Percentiles rank a stretch among this genome's conserved stretches.
These are phyloP conservation scores for Lacanobia oleracea DNA, from an alignment of 2,888 invertebrate genomes.

Conservation along the genomic window DNA sequence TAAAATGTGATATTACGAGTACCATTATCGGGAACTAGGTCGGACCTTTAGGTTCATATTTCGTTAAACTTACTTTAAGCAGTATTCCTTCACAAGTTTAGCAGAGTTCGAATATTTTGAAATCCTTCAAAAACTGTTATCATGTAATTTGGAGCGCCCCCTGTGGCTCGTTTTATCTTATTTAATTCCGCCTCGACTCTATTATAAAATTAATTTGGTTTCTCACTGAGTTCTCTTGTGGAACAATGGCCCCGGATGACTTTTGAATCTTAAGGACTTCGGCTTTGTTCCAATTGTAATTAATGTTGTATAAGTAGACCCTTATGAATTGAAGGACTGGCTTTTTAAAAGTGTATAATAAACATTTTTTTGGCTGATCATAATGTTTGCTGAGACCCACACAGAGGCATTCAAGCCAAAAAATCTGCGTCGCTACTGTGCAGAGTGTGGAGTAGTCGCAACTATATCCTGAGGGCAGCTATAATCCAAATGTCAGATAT, in stretches of 20 bases:
- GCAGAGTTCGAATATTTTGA: constrained; percentile 1
- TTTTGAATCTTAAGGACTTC: constrained; percentile 45
- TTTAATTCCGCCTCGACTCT: constrained; percentile 40
- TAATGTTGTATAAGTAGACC: constrained; percentile 29
- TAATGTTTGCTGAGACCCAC: too few relatives aligned
- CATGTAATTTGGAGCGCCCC: constrained; percentile 7
- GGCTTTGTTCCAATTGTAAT: constrained; percentile 48
- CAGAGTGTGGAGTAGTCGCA: too few relatives aligned
- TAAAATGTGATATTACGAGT: too few relatives aligned
- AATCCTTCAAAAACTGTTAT: constrained; percentile 25
- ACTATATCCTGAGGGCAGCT: too few relatives aligned
- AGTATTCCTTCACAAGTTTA: background rate
- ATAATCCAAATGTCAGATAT: too few relatives aligned
- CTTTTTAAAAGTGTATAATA: background rate
- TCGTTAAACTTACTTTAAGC: too few relatives aligned
- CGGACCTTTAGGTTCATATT: too few relatives aligned
- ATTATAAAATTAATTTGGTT: constrained; percentile 52
- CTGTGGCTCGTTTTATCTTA: constrained; percentile 37
- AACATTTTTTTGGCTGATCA: background rate
- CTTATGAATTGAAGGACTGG: constrained; percentile 7
- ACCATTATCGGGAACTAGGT: too few relatives aligned
- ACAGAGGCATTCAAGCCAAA: too few relatives aligned
- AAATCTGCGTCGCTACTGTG: too few relatives aligned
- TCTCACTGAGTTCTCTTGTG: constrained; percentile 37
- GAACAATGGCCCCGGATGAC: constrained; percentile 55